Conservation (phyloP, 2,113 vertebrate species). For the Excalfactoria chinensis region DNA sequence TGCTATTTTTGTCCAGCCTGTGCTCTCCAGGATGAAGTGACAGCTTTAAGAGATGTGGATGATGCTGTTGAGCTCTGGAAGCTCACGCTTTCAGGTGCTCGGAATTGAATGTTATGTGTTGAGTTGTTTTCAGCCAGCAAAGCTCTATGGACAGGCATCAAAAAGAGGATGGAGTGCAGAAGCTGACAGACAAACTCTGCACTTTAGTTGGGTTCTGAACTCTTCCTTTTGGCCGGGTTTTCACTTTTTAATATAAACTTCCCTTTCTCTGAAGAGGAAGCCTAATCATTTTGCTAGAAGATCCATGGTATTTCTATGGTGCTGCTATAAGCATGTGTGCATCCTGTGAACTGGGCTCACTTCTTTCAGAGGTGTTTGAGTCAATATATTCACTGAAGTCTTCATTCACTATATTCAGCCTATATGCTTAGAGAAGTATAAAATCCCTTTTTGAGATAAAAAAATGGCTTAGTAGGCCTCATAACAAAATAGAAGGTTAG, state of each 20-base stretch:
- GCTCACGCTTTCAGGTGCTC: constrained; percentile 2
- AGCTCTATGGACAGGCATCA: neutral
- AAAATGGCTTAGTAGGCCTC: no score
- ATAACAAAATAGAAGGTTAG: neutral
- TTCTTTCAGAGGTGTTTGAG: neutral
- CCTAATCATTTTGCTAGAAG: neutral
- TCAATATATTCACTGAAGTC: no score
- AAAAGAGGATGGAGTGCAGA: neutral
- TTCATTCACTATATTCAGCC: neutral
- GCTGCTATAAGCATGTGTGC: neutral
- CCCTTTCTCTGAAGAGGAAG: neutral
- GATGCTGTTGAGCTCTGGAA: neutral
- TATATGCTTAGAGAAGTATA: neutral
- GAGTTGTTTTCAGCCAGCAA: neutral
- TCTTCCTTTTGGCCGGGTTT: neutral
- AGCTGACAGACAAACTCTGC: neutral
- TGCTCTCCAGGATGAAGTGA: constrained; percentile 38
- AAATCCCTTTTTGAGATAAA: neutral
- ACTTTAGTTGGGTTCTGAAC: neutral
- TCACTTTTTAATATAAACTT: neutral
- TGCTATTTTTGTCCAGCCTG: constrained; percentile 70
- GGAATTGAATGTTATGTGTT: neutral
- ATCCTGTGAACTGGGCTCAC: neutral
- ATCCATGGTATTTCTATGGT: neutral
- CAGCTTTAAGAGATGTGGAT: constrained; percentile 56